Evolutionary conservation across 2,888 invertebrate genomes (phyloP).

Genomic region (Heteropelma amictum): DNA sequence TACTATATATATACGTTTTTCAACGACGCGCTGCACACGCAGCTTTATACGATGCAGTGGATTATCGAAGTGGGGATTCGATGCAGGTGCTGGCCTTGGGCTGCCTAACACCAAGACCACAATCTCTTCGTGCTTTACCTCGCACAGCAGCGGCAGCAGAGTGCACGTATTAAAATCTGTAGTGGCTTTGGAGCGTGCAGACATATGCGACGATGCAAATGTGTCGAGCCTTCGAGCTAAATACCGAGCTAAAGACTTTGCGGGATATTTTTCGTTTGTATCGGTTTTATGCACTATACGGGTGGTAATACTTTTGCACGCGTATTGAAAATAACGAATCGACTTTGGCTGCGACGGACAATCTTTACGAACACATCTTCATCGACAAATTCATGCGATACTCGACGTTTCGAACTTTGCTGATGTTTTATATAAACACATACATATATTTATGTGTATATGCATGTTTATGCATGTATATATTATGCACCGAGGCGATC

Average conservation of each 20-base stretch:
- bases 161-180: conserved; percentile 50
- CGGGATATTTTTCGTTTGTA: not conserved
- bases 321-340: conserved; percentile 10
- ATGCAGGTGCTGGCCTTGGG: conserved; percentile 76
- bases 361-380: conserved; percentile 11
- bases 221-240: not conserved
- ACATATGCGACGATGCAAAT: conserved; percentile 8
- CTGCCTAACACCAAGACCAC: conserved; percentile 73
- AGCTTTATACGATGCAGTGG: conserved; percentile 34
- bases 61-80: conserved; percentile 62
- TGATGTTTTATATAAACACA: conserved; percentile 1
- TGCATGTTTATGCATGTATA: conserved; percentile 1
- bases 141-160: conserved; percentile 27
- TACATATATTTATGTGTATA: not conserved
- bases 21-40: conserved; percentile 21
- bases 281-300: conserved; percentile 11
- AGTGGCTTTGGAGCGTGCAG: conserved; percentile 24
- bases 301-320: not conserved
- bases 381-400: conserved; percentile 37
- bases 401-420: conserved; percentile 14
- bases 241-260: too few species aligned
- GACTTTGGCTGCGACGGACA: conserved; percentile 1
- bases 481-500: conserved; percentile 60
- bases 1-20: conserved; percentile 1
- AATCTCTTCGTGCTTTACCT: conserved; percentile 65